A percentile compares a stretch with the other conserved stretches of the same genome.
These are phyloP conservation scores for Andrena haemorrhoa DNA, from an alignment of 2,888 invertebrate species.

Conservation along the genomic window DNA sequence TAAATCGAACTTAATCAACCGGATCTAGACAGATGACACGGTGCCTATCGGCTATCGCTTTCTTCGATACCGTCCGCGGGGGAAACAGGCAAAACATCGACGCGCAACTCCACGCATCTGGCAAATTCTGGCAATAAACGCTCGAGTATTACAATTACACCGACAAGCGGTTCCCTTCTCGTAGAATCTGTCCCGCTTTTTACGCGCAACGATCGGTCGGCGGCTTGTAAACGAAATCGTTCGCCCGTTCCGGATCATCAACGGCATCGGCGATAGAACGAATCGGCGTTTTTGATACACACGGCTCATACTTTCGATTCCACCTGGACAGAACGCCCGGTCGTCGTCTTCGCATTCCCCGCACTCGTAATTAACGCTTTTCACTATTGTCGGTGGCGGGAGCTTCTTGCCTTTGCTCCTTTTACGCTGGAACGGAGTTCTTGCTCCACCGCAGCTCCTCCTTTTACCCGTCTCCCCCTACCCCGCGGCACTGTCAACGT, in stretches of 20 bases:
- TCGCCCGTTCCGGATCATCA: constrained; percentile 40
- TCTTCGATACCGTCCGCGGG: constrained; percentile 36
- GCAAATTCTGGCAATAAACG: constrained; percentile 17
- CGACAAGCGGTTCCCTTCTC: constrained; percentile 20
- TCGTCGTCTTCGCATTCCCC: constrained; percentile 37
- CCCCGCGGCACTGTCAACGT: constrained; percentile 51
- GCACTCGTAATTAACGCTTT: constrained; percentile 75
- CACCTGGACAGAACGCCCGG: constrained; percentile 25
- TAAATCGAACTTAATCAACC: constrained; percentile 66
- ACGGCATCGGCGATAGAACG: constrained; percentile 13
- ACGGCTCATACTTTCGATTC: constrained; percentile 65
- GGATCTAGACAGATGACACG: constrained; percentile 55
- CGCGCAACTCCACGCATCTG: constrained; percentile 1
- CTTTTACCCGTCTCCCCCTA: constrained; percentile 45
- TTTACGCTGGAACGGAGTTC: constrained; percentile 58
- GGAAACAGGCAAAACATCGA: constrained; percentile 10
- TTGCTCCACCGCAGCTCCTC: constrained; percentile 38
- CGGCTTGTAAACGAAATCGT: constrained; percentile 30
- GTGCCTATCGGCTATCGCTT: constrained; percentile 59
- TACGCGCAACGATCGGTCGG: constrained; percentile 27
- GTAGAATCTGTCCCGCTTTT: constrained; percentile 28
- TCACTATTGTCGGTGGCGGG: constrained; percentile 72
- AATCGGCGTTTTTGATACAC: constrained; percentile 3
- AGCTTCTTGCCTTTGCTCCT: constrained; percentile 60
- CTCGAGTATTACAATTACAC: constrained; percentile 6